phyloP scores from a whole-genome alignment of 1,140 invertebrate genomes.

The Babylonia areolata region DNA sequence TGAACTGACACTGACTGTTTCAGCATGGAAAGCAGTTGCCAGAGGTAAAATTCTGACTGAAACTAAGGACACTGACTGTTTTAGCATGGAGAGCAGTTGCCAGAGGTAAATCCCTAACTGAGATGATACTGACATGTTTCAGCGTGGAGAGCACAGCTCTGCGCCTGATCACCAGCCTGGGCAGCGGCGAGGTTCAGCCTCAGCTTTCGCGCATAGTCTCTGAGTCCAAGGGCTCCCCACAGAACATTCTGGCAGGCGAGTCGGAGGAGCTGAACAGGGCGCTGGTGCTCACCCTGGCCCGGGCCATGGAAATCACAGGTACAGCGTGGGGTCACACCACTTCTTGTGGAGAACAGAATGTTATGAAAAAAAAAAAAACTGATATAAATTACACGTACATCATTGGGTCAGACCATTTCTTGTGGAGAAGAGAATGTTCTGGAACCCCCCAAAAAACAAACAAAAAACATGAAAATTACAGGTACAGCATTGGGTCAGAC shows the following conservation, averaged over 20 bases:
- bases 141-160: conserved; percentile 95
- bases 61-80: not conserved
- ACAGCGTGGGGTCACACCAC: no score
- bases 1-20: no score
- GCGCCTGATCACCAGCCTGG: conserved; percentile 91
- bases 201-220: conserved; percentile 87
- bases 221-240: conserved; percentile 85
- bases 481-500: no score
- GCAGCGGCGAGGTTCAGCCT: conserved; percentile 93
- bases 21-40: no score
- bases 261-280: conserved; percentile 96
- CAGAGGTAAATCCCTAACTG: not conserved
- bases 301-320: conserved; percentile 95
- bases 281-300: conserved; percentile 92
- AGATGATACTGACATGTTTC: no score
- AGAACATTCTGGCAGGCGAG: conserved; percentile 87
- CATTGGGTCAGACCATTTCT: no score
- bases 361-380: no score
- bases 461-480: no score
- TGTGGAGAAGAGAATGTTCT: no score
- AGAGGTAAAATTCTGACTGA: not conserved
- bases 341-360: no score
- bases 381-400: no score
- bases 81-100: not conserved
- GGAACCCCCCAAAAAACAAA: no score